Base-by-base conservation (phyloP, 2,113 vertebrate genomes). In the Carassius gibelio region DNA sequence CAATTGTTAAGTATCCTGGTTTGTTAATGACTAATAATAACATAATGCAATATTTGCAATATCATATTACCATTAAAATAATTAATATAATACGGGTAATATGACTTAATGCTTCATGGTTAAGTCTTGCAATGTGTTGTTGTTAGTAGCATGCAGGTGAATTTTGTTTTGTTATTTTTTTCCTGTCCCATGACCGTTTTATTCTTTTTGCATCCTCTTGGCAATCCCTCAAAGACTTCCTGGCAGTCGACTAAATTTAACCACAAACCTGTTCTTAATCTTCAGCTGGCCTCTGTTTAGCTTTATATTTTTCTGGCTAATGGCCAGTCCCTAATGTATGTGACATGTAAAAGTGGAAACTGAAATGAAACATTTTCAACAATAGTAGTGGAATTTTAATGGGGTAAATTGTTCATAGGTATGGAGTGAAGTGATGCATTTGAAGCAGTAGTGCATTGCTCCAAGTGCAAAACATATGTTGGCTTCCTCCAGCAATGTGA, bases 241-340 rank as follows among this genome's bases (percentile, higher is more conserved):
- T 80, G 45, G 71, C 57, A 79, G 77, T 52, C 42, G 52, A 17
- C 83, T 71, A 74, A 88, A 83, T 87, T 87, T 84, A 87, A 64
- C 2, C 75, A 71, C 75, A 36, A 76, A 91, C 89, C 89, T 91
- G 89, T 85, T 85, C 66, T 23, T 55, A 68, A 38, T 78, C 48
- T 68, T 87, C 89, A 90, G 88, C 85, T 90, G 88, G 75, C 74
- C 80, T 75, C 62, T 88, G 50, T 88, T 87, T 82, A 75, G 13
- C 19, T 19, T 26, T 85, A 84, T 85, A 50, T 72, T n/a, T 19
- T 19, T 69, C 77, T 74, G 83, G 74, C 81, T 21, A 17, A 4
- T 8, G n/a, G 61, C 84, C 84, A 81, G 8, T 52, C 50, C 10
- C 55, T 45, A 84, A 72, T 88, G 88, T 88, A n/a, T 34, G 30